Evolutionary conservation across 1,140 invertebrate genomes (phyloP).

Genomic region (Tetragonula clypearis): DNA sequence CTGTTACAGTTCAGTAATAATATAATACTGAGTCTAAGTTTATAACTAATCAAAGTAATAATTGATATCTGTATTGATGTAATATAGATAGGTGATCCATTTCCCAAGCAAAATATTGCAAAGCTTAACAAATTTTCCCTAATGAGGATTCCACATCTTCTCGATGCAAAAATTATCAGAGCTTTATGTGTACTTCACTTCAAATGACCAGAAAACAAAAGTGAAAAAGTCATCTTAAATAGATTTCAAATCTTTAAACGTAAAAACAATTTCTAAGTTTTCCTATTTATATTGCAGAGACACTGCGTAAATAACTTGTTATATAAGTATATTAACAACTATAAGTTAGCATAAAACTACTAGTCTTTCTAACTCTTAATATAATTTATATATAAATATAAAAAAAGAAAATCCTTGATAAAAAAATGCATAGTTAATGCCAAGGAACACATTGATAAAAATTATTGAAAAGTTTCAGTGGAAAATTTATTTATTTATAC

Average conservation of each 20-base stretch:
- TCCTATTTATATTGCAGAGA: slow-evolving; percentile 35
- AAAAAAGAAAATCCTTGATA: not conserved
- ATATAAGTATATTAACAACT: slow-evolving; percentile 41
- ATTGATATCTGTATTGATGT: slow-evolving; percentile 62
- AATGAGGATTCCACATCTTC: slow-evolving; percentile 30
- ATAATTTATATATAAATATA: slow-evolving; percentile 48
- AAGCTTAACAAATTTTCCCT: slow-evolving; percentile 40
- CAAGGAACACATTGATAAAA: slow-evolving; percentile 32
- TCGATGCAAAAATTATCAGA: slow-evolving; percentile 37
- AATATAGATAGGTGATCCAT: slow-evolving; percentile 57
- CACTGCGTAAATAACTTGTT: slow-evolving; percentile 33
- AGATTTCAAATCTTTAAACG: slow-evolving; percentile 39
- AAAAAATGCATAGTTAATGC: slow-evolving; percentile 44
- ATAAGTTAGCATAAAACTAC: slow-evolving; percentile 54
- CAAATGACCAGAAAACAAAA: slow-evolving; percentile 31
- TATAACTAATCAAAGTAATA: slow-evolving; percentile 67
- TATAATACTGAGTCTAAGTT: slow-evolving; percentile 56
- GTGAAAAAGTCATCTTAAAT: slow-evolving; percentile 28
- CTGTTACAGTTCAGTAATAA: slow-evolving; percentile 45
- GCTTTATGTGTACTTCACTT: slow-evolving; percentile 56
- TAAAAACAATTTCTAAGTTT: slow-evolving; percentile 49
- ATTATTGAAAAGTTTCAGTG: slow-evolving; percentile 42
- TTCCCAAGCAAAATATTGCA: slow-evolving; percentile 49
- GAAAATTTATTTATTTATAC: slow-evolving; percentile 49
- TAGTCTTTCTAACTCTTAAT: slow-evolving; percentile 59